A percentile compares a stretch with the other conserved stretches of the same genome.
phyloP scores from a whole-genome alignment of 2,797 vertebrate genomes.

The Psittacula echo region DNA sequence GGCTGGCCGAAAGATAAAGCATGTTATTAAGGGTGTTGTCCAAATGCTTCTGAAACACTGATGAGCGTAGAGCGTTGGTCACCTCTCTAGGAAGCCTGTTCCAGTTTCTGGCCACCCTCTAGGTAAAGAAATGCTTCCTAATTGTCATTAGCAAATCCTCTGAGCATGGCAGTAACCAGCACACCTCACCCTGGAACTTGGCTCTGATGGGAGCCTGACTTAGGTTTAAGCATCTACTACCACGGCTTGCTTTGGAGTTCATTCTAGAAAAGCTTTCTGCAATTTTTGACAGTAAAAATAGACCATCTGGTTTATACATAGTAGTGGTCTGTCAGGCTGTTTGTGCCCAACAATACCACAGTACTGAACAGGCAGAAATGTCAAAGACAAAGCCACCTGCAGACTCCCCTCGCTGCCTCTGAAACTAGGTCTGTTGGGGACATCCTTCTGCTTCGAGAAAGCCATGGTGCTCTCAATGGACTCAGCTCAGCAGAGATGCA shows the following conservation, averaged over 20 bases:
- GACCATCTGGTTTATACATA: not conserved
- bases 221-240: not conserved
- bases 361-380: not conserved
- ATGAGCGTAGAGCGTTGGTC: fast-evolving
- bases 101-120: too few relatives aligned
- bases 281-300: not conserved
- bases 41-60: too few relatives aligned
- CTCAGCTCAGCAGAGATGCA: not conserved
- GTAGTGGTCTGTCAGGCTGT: not conserved
- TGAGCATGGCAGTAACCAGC: not conserved
- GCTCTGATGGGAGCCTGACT: not conserved
- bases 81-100: too few relatives aligned
- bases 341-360: not conserved
- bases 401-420: not conserved
- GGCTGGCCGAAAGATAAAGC: too few relatives aligned
- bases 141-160: not conserved
- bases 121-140: too few relatives aligned
- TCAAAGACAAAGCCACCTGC: not conserved
- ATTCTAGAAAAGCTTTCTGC: not conserved
- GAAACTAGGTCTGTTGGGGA: not conserved
- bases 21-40: too few relatives aligned
- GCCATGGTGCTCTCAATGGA: not conserved
- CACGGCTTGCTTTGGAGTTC: not conserved
- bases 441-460: not conserved
- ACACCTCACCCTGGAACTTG: not conserved